These are phyloP conservation scores for Mesitornis unicolor DNA, from an alignment of 2,113 vertebrate genomes.

Conservation along the genomic window DNA sequence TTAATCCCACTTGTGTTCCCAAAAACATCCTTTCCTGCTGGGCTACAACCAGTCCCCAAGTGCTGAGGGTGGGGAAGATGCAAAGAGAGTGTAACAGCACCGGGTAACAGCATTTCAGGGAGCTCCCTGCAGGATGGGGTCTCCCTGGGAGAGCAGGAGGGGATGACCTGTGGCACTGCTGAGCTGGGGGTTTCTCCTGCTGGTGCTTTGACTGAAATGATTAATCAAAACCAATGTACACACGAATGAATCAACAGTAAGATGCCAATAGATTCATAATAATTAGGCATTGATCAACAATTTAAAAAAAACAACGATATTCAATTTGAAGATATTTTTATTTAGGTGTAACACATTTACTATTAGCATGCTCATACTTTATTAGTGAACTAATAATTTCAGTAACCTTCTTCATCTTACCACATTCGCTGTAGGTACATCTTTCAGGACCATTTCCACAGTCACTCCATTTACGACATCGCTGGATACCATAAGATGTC, in stretches of 20 bases:
- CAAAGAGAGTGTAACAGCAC: rapidly evolving
- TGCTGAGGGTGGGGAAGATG: rapidly evolving
- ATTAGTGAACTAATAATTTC: background rate
- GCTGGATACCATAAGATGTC: rapidly evolving
- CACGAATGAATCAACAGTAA: background rate
- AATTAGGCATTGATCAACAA: background rate
- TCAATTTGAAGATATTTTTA: background rate
- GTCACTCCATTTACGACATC: background rate
- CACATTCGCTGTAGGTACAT: rapidly evolving
- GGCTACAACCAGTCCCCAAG: background rate
- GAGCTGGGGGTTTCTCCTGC: background rate
- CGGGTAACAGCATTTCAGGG: rapidly evolving
- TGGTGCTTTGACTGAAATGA: background rate
- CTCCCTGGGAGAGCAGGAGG: background rate
- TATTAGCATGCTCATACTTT: background rate
- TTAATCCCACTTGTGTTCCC: background rate
- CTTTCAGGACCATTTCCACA: background rate
- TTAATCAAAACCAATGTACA: background rate
- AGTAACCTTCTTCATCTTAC: background rate
- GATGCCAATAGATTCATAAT: background rate
- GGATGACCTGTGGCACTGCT: rapidly evolving
- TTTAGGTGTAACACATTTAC: background rate
- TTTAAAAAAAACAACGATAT: background rate
- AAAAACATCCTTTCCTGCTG: background rate
- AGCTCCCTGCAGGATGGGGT: rapidly evolving